Base-by-base conservation (phyloP, 1,140 invertebrate genomes). In the Formica selysi region DNA sequence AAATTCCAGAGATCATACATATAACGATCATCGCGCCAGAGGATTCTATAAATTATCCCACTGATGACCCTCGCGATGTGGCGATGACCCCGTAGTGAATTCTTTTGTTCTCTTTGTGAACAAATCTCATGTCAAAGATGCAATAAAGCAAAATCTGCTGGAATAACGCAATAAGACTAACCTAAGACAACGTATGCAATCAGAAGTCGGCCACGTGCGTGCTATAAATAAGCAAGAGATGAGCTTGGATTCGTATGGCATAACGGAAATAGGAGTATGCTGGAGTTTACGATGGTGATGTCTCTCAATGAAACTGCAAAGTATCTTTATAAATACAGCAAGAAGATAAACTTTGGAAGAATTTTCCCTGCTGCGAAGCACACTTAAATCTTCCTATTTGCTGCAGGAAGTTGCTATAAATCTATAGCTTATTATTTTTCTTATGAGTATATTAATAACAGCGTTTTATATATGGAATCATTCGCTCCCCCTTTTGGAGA, bases 171-270 rank as follows among this genome's bases (percentile, higher is more conserved):
- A 38, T 19, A 62, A 54, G 59, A 51, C 22, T 67, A 71, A 70
- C 51, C 44, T 88, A 88, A 87, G 65, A 48, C 59, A 88, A 89
- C 65, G 36, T 29, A 3, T 8, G 32, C 13, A n/a, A 86, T 78
- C 78, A 76, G 48, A 22, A 44, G 1, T 44, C 61, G 8, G 57
- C 51, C 67, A 68, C 62, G 67, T 74, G 71, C 26, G 26, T 29
- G 76, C 84, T 88, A 89, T 86, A 86, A 89, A 89, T 89, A 87
- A 89, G 83, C 70, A 74, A 11, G 44, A 68, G 22, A 32, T 10
- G 29, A 44, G 36, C 0, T 29, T 41, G 0, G 29, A 44, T 44
- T 64, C 26, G 62, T 59, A 22, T 26, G 32, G 11, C 19, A 26
- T 54, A 71, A 36, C 13, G 29, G 22, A 79, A 36, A 79, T 41